Conservation (phyloP, 2,113 vertebrate genomes). For the Brachypteracias leptosomus region DNA sequence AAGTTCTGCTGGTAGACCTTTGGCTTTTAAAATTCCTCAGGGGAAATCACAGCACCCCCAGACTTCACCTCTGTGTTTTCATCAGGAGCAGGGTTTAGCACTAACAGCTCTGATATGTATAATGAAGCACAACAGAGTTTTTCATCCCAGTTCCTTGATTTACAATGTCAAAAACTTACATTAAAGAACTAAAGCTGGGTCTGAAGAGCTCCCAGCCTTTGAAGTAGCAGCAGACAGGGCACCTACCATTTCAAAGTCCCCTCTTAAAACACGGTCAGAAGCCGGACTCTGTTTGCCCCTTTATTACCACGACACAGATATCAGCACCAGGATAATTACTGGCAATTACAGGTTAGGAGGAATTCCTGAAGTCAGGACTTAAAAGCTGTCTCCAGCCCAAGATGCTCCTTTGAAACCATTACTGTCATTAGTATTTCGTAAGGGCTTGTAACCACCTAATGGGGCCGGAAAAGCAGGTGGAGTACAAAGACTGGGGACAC, state of each 20-base stretch:
- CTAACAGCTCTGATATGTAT: neutral
- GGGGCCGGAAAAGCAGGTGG: neutral
- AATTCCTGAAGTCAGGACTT: slow-evolving; percentile 37
- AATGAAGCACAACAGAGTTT: neutral
- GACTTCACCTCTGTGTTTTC: neutral
- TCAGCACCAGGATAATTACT: slow-evolving; percentile 44
- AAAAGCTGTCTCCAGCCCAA: slow-evolving; percentile 21
- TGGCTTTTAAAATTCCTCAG: neutral
- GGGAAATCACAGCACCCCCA: neutral
- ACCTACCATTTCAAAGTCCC: slow-evolving; percentile 2
- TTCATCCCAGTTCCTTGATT: neutral
- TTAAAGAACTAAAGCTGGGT: neutral
- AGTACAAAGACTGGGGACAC: fast-evolving
- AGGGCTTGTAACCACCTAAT: neutral
- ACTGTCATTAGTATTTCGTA: neutral
- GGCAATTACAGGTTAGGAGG: slow-evolving; percentile 49
- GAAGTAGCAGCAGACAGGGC: slow-evolving; percentile 5
- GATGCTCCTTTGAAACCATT: neutral
- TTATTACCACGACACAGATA: neutral
- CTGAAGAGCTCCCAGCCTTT: slow-evolving; percentile 17
- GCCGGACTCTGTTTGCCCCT: neutral
- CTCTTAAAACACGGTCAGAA: neutral
- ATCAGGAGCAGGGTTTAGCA: neutral
- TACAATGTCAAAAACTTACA: neutral
- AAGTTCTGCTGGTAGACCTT: neutral